phyloP scores from a whole-genome alignment of 2,888 invertebrate genomes.

The Bombylius discolor region DNA sequence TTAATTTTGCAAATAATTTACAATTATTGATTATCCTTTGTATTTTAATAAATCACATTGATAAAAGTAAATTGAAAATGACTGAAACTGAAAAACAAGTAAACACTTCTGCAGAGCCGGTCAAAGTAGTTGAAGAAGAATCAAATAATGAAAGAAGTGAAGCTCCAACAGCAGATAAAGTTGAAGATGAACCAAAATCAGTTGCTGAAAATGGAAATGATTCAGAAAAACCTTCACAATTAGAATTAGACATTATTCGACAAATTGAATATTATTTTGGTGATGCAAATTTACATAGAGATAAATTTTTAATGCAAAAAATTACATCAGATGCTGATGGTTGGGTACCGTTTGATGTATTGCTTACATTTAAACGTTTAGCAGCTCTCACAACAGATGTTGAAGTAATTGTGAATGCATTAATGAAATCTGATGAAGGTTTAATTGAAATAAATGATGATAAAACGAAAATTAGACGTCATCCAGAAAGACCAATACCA shows the following conservation, averaged over 20 bases:
- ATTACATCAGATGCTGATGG: constrained; percentile 76
- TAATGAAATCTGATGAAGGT: constrained; percentile 59
- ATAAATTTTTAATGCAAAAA: constrained; percentile 85
- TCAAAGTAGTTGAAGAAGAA: not conserved
- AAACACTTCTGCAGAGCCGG: not conserved
- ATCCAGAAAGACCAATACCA: constrained; percentile 54
- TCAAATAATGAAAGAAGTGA: constrained; percentile 25
- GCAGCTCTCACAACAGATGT: constrained; percentile 54
- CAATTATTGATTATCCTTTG: too few species aligned
- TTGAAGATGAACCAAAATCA: not conserved
- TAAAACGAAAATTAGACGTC: constrained; percentile 50
- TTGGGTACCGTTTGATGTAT: constrained; percentile 74
- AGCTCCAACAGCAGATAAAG: not conserved
- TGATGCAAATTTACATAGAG: constrained; percentile 79
- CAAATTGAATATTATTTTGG: constrained; percentile 59
- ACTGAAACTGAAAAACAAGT: not conserved
- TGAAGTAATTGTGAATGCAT: constrained; percentile 56
- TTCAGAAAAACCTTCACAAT: constrained; percentile 20
- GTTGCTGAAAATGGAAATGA: not conserved
- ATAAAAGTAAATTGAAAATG: not conserved
- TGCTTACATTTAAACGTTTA: constrained; percentile 82
- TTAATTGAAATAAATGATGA: constrained; percentile 55
- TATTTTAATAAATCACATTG: too few species aligned
- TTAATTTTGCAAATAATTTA: too few species aligned
- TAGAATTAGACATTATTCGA: constrained; percentile 50